Evolutionary conservation across 2,113 vertebrate genomes (phyloP).

Genomic region (Sturnira hondurensis): DNA sequence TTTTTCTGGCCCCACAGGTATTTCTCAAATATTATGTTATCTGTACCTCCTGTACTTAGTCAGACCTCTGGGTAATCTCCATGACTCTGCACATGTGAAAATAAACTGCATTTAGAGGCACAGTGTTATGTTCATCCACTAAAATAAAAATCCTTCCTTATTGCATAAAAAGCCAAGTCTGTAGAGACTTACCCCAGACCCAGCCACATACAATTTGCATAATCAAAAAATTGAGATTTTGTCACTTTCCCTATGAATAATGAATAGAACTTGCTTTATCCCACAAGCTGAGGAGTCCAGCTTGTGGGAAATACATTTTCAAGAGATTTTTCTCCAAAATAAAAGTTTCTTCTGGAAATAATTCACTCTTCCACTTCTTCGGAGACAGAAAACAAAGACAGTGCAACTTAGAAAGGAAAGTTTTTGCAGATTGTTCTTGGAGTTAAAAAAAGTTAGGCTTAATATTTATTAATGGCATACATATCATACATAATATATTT

Average conservation of each 20-base stretch:
- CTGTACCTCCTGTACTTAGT: not conserved
- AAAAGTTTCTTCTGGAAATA: not conserved
- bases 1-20: not conserved
- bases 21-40: not conserved
- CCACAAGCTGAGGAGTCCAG: too few species aligned
- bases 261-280: not conserved
- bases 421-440: not conserved
- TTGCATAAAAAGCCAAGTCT: not conserved
- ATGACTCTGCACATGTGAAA: not conserved
- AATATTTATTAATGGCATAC: not conserved
- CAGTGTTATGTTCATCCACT: not conserved
- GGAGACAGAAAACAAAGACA: not conserved
- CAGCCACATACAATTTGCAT: not conserved
- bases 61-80: not conserved
- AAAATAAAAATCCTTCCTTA: not conserved
- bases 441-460: not conserved
- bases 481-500: not conserved
- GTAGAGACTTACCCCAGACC: not conserved
- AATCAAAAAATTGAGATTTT: not conserved
- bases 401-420: not conserved
- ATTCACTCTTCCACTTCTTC: not conserved
- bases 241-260: not conserved
- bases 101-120: not conserved
- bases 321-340: not conserved
- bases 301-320: too few species aligned